Evolutionary conservation across 2,797 vertebrate species (phyloP).

Genomic region (Sebastes diaconus): DNA sequence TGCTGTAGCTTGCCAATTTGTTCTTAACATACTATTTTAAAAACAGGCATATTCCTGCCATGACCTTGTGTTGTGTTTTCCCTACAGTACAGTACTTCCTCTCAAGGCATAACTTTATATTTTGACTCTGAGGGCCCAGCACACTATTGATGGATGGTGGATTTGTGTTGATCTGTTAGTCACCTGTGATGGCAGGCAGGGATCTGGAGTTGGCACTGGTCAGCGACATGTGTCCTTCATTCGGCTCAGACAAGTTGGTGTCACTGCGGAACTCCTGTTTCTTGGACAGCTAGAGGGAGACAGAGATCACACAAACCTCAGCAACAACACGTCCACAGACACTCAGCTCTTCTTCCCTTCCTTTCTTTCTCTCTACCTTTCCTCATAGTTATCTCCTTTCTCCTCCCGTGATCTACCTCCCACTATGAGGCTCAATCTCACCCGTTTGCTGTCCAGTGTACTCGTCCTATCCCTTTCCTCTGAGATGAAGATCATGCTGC

Average conservation of each 20-base stretch:
- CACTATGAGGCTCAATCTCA: slow-evolving; percentile 39
- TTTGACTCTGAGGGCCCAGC: neutral
- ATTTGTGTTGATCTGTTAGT: neutral
- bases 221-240: slow-evolving; percentile 70
- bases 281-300: slow-evolving; percentile 89
- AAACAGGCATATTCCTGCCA: neutral
- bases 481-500: slow-evolving; percentile 92
- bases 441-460: slow-evolving; percentile 80
- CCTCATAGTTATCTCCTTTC: neutral
- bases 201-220: slow-evolving; percentile 93
- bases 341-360: neutral
- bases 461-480: slow-evolving; percentile 80
- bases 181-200: slow-evolving; percentile 95
- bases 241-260: slow-evolving; percentile 92
- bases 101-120: neutral
- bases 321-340: neutral
- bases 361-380: neutral
- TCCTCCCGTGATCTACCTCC: neutral
- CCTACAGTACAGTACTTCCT: neutral
- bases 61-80: neutral
- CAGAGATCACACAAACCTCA: slow-evolving; percentile 53
- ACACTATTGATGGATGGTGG: neutral
- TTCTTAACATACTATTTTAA: neutral
- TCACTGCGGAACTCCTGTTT: slow-evolving; percentile 98
- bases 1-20: slow-evolving; percentile 10